Evolutionary conservation across 2,797 vertebrate genomes (phyloP).

Genomic region (Eospalax fontanierii): DNA sequence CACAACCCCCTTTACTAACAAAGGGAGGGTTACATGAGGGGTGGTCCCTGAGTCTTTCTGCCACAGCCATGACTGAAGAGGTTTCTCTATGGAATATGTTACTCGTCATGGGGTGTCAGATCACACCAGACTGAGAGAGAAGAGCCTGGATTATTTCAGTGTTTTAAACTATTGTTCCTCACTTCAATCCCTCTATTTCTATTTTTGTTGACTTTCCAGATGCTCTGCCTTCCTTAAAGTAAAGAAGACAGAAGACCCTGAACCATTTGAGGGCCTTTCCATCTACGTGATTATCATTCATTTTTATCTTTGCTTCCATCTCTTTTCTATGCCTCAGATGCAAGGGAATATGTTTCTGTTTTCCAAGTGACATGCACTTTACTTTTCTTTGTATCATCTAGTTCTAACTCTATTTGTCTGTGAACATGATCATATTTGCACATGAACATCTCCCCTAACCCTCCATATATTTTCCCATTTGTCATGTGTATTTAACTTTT

Average conservation of each 20-base stretch:
- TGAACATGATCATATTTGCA: not conserved
- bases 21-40: not conserved
- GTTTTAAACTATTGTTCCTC: conserved; percentile 7
- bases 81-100: not conserved
- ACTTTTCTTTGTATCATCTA: not conserved
- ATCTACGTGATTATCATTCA: not conserved
- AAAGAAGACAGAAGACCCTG: conserved; percentile 6
- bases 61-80: not conserved
- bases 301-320: not conserved
- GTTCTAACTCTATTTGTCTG: not conserved
- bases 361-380: not conserved
- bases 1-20: not conserved
- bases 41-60: not conserved
- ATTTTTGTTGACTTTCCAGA: not conserved
- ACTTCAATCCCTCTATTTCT: not conserved
- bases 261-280: not conserved
- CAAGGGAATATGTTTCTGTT: not conserved
- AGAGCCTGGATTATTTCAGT: not conserved
- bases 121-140: not conserved
- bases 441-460: not conserved
- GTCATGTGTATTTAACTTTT: not conserved
- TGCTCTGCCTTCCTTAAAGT: not conserved
- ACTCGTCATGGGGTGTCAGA: not conserved
- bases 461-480: not conserved
- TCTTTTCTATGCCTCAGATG: not conserved